Conservation (phyloP, 2,797 vertebrate genomes). For the Hemitrygon akajei region DNA sequence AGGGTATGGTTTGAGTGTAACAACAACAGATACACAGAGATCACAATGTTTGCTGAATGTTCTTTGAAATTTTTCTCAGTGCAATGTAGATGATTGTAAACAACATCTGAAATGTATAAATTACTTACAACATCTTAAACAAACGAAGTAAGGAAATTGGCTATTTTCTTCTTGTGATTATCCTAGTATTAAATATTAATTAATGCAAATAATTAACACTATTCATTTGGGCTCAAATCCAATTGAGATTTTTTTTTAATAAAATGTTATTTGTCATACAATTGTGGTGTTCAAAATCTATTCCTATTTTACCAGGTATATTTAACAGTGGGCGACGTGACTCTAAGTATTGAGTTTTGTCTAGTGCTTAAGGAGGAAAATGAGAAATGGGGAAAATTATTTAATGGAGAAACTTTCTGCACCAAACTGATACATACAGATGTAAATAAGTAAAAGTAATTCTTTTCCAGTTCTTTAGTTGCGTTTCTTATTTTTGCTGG, state of each 20-base stretch:
- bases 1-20: not conserved
- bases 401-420: not conserved
- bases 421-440: not conserved
- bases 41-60: not conserved
- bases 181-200: not conserved
- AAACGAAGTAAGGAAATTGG: not conserved
- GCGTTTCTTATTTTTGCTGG: too few relatives aligned
- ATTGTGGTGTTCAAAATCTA: not conserved
- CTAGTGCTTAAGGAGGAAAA: not conserved
- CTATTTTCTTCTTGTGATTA: too few relatives aligned
- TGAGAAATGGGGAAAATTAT: too few relatives aligned
- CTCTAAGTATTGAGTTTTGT: not conserved
- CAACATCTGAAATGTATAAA: not conserved
- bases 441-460: not conserved
- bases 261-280: not conserved
- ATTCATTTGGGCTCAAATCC: not conserved
- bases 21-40: not conserved
- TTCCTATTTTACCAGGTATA: not conserved
- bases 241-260: not conserved
- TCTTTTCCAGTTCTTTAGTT: not conserved
- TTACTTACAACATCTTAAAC: not conserved
- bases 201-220: not conserved
- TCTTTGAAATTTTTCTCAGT: not conserved
- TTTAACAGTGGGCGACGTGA: not conserved
- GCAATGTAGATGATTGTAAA: not conserved